These are phyloP conservation scores for human DNA, from an alignment of 2,113 vertebrate genomes.

Conservation along the genomic window GRCh38 chr21:25826501-25827000, in stretches of 20 bases:
- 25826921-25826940: background rate
- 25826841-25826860: background rate
- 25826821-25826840: background rate
- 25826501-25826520: background rate
- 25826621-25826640: background rate
- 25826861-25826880: background rate
- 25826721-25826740: background rate
- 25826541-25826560: background rate
- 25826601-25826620: background rate
- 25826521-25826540: background rate
- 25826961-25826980: constrained; percentile 9
- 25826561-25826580: background rate
- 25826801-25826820: background rate
- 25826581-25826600: background rate
- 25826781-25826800: constrained; percentile 10
- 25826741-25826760: constrained; percentile 13
- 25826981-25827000: constrained; percentile 15
- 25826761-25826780: background rate
- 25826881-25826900: background rate
- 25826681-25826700: background rate
- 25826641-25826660: background rate
- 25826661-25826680: background rate
- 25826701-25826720: background rate
- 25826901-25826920: background rate
- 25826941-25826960: constrained; percentile 26